Percentiles rank a stretch among this genome's conserved stretches.
phyloP scores from a whole-genome alignment of 2,113 vertebrate species.

The Coptodon rendalli region DNA sequence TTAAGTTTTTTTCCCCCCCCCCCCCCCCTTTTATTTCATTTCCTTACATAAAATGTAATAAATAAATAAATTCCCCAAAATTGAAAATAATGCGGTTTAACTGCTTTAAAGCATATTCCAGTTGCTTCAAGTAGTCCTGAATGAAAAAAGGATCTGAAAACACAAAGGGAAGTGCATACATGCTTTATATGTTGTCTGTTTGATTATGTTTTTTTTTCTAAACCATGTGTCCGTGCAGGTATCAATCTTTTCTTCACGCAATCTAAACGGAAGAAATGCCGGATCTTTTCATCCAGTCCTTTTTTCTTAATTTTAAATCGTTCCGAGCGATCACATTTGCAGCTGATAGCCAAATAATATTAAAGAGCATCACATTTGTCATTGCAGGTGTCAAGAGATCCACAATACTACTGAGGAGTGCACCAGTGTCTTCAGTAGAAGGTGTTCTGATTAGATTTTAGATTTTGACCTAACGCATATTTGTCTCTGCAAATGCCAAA shows the following conservation, averaged over 20 bases:
- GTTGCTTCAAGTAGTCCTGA: not conserved
- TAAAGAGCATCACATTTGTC: not conserved
- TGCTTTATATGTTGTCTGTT: not conserved
- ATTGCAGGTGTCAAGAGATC: not conserved
- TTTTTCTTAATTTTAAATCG: not conserved
- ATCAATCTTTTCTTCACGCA: not conserved
- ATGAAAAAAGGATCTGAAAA: not conserved
- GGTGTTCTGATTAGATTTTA: not conserved
- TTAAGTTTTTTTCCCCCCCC: no score
- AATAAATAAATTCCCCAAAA: not conserved
- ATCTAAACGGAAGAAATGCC: not conserved
- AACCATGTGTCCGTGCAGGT: not conserved
- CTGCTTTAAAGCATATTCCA: not conserved
- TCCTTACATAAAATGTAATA: not conserved
- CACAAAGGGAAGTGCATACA: not conserved
- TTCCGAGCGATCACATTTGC: not conserved
- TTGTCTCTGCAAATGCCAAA: not conserved
- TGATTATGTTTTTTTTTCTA: not conserved
- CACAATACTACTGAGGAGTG: not conserved
- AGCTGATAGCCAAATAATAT: not conserved
- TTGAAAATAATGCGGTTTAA: not conserved
- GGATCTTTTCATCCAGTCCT: not conserved
- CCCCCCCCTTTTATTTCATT: not conserved
- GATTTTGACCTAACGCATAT: not conserved
- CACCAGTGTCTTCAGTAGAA: not conserved